A percentile compares a stretch with the other conserved stretches of the same genome.
Evolutionary conservation across 2,113 vertebrate species (phyloP).

Genomic region (Thermophis baileyi): DNA sequence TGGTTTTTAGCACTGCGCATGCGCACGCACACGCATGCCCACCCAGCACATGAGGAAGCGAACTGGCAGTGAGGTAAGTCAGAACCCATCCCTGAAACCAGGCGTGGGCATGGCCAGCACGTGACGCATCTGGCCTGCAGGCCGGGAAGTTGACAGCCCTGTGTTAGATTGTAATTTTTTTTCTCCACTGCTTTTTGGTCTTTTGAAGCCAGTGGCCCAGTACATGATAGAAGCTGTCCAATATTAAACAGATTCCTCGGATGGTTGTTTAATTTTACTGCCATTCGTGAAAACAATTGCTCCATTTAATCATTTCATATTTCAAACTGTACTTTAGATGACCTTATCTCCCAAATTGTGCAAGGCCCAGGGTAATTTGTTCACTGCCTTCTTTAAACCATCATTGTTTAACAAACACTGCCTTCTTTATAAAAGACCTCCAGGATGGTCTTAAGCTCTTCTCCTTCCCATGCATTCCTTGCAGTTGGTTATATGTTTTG

Average conservation of each 20-base stretch:
- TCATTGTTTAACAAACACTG: too few relatives aligned
- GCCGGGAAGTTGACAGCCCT: too few relatives aligned
- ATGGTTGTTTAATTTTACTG: neutral
- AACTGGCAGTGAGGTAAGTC: too few relatives aligned
- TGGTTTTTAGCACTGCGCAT: too few relatives aligned
- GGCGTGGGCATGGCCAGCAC: too few relatives aligned
- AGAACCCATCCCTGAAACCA: too few relatives aligned
- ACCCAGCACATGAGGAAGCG: too few relatives aligned
- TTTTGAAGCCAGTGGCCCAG: neutral
- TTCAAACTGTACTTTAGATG: neutral
- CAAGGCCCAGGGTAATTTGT: neutral
- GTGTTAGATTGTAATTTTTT: neutral
- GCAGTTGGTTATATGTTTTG: neutral
- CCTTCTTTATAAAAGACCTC: neutral
- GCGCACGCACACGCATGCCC: too few relatives aligned
- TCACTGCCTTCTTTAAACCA: neutral
- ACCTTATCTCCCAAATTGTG: neutral
- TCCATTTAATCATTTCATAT: neutral
- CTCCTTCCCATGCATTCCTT: neutral
- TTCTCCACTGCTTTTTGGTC: neutral
- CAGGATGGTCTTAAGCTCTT: neutral
- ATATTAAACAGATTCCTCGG: neutral
- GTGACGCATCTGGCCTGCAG: too few relatives aligned
- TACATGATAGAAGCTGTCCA: neutral
- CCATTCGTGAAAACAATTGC: neutral